Conservation (phyloP, 2,797 vertebrate species). For the Neosalanx taihuensis region DNA sequence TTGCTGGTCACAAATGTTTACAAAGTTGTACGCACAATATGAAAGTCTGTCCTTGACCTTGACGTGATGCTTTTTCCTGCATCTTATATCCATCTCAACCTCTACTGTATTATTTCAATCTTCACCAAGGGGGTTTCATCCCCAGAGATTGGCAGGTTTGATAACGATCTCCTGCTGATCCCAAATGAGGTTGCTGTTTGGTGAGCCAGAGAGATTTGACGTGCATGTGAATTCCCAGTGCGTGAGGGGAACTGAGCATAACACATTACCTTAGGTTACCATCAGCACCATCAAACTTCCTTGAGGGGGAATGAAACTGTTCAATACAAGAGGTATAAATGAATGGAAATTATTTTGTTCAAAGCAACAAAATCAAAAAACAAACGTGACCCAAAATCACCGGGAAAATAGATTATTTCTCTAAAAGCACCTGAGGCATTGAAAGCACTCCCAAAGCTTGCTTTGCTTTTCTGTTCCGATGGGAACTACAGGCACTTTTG, state of each 20-base stretch:
- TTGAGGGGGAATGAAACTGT: conserved; percentile 14
- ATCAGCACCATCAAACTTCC: conserved; percentile 28
- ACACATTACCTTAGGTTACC: conserved; percentile 21
- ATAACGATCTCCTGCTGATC: conserved; percentile 46
- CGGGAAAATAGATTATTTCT: too few relatives aligned
- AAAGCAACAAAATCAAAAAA: too few relatives aligned
- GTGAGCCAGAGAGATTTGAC: conserved; percentile 30
- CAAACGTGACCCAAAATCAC: too few relatives aligned
- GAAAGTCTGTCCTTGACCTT: neutral
- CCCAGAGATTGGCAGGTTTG: conserved; percentile 42
- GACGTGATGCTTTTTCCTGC: neutral
- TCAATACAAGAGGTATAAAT: neutral
- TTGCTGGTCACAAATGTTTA: conserved; percentile 19
- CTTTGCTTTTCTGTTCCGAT: neutral
- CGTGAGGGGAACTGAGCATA: conserved; percentile 37
- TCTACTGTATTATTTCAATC: conserved; percentile 11
- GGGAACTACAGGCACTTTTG: neutral
- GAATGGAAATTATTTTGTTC: neutral
- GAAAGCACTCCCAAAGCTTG: neutral
- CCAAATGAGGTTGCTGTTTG: conserved; percentile 32
- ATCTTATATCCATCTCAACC: conserved; percentile 26
- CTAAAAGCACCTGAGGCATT: neutral
- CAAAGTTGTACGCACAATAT: neutral
- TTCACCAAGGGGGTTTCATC: conserved; percentile 30
- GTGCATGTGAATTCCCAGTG: conserved; percentile 45